phyloP scores from a whole-genome alignment of 2,888 invertebrate genomes.

The Drosophila mayaguana region DNA sequence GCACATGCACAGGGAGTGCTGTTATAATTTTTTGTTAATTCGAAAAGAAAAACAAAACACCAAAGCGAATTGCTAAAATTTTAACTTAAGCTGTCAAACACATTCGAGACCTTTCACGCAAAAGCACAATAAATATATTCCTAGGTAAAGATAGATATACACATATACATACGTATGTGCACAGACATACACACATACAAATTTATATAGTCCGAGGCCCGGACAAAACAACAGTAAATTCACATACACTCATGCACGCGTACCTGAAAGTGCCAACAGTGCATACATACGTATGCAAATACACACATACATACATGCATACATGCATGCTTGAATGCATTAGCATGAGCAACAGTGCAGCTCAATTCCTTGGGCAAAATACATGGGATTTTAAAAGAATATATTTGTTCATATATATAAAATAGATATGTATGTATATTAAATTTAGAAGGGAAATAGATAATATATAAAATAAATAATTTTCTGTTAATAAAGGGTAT shows the following conservation, averaged over 20 bases:
- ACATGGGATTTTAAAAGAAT: neutral
- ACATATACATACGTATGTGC: neutral
- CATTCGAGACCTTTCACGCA: conserved; percentile 13
- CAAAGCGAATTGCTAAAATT: conserved; percentile 7
- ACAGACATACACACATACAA: neutral
- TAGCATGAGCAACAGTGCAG: neutral
- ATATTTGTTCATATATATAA: neutral
- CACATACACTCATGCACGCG: neutral
- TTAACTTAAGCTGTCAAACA: conserved; percentile 2
- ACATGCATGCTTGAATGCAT: neutral
- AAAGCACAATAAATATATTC: conserved; percentile 4
- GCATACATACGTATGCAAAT: neutral
- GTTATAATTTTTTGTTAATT: conserved; percentile 7
- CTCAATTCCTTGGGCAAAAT: neutral
- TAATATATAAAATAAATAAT: too few relatives aligned
- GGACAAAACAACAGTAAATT: conserved; percentile 1
- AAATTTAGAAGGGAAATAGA: neutral
- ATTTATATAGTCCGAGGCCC: conserved; percentile 12
- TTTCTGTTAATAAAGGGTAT: too few relatives aligned
- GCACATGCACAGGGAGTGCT: neutral
- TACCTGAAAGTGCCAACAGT: conserved; percentile 1
- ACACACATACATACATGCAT: neutral
- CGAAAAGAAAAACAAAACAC: neutral
- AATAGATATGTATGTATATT: neutral
- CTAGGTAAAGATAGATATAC: conserved; percentile 7